Conservation (phyloP, 1,140 invertebrate genomes). For the Bombus consobrinus region DNA sequence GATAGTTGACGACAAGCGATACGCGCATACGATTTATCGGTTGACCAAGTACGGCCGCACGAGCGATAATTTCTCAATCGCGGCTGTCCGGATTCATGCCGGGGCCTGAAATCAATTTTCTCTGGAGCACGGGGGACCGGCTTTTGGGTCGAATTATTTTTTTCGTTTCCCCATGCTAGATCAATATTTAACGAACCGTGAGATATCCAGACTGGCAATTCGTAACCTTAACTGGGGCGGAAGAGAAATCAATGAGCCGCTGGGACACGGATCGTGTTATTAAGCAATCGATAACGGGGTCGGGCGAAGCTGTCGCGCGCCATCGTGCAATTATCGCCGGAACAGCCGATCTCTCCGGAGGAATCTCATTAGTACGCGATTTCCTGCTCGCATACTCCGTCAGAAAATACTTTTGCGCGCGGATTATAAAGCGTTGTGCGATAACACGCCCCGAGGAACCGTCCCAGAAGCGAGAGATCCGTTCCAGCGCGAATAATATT, state of each 20-base stretch:
- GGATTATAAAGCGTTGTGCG: not conserved
- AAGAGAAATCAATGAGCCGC: slow-evolving; percentile 15
- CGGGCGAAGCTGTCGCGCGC: not conserved
- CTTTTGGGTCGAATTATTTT: not conserved
- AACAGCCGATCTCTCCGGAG: not conserved
- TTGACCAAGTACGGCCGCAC: not conserved
- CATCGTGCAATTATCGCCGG: not conserved
- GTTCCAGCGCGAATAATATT: not conserved
- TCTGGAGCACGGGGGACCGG: not conserved
- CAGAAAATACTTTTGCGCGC: not conserved
- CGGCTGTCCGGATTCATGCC: not conserved
- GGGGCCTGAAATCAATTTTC: not conserved
- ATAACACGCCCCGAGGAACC: not conserved
- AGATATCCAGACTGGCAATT: not conserved
- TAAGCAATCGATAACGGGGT: slow-evolving; percentile 3
- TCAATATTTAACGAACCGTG: slow-evolving; percentile 7
- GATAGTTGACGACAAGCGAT: not conserved
- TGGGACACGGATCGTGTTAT: not conserved
- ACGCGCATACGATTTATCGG: not conserved
- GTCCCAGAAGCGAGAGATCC: not conserved
- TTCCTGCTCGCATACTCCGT: not conserved
- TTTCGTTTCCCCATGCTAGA: too few relatives aligned
- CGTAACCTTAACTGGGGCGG: slow-evolving; percentile 22
- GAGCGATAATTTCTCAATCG: not conserved
- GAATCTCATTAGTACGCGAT: slow-evolving; percentile 18